Conservation (phyloP, 2,888 invertebrate species). For the Spodoptera littoralis region DNA sequence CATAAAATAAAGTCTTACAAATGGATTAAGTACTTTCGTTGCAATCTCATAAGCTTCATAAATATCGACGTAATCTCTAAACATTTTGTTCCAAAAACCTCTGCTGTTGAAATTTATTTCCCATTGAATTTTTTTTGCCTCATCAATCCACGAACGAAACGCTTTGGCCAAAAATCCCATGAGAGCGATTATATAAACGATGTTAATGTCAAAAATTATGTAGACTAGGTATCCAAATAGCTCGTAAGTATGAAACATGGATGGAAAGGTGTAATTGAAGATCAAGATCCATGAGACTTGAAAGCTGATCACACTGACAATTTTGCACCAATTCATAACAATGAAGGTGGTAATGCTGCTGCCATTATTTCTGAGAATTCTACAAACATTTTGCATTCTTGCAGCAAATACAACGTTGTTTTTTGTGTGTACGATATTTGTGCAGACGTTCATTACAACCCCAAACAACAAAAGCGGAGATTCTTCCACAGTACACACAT, state of each 20-base stretch:
- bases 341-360: neutral
- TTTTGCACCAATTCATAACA: slow-evolving; percentile 1
- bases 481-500: too few species aligned
- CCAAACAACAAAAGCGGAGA: neutral
- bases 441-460: neutral
- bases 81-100: slow-evolving; percentile 14
- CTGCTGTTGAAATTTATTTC: neutral
- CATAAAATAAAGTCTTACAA: neutral
- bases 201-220: neutral
- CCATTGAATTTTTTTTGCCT: neutral
- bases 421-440: slow-evolving; percentile 5
- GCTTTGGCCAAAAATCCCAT: slow-evolving; percentile 2
- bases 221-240: neutral
- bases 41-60: slow-evolving; percentile 2
- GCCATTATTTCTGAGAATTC: slow-evolving; percentile 3
- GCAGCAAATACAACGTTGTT: slow-evolving; percentile 4
- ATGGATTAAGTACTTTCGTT: neutral
- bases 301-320: too few species aligned
- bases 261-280: neutral
- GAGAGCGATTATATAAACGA: slow-evolving; percentile 7
- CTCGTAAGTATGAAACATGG: neutral
- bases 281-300: too few species aligned
- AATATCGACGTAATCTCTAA: slow-evolving; percentile 6
- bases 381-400: slow-evolving; percentile 11
- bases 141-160: slow-evolving; percentile 2